Percentiles rank a stretch among this genome's conserved stretches.
phyloP scores from a whole-genome alignment of 2,797 vertebrate genomes.

The Eidolon dupreanum region DNA sequence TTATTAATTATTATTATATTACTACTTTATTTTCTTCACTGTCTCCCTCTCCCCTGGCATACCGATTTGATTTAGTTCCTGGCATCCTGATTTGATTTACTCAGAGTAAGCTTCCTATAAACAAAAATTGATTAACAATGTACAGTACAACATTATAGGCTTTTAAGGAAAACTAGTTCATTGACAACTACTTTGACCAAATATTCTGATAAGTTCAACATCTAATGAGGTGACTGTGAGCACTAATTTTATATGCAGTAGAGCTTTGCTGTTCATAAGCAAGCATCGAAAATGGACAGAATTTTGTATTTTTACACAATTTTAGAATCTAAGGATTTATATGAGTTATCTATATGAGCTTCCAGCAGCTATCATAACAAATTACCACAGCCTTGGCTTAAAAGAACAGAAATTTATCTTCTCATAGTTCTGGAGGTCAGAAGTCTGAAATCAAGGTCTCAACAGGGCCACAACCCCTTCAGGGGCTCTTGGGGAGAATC shows the following conservation, averaged over 20 bases:
- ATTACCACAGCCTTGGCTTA: not conserved
- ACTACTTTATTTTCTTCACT: not conserved
- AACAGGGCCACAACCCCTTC: accelerated
- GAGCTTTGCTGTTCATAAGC: not conserved
- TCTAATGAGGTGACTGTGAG: not conserved
- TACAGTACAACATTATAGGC: not conserved
- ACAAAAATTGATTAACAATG: not conserved
- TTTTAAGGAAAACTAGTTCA: not conserved
- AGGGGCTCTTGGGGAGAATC: not conserved
- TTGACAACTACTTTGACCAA: not conserved
- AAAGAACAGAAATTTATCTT: not conserved
- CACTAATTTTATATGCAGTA: not conserved
- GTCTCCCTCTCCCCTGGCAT: not conserved
- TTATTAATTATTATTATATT: not conserved
- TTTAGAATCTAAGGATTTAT: not conserved
- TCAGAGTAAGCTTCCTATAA: constrained; percentile 17
- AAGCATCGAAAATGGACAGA: not conserved
- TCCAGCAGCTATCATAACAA: not conserved
- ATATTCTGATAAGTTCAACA: not conserved
- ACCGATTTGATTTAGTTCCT: not conserved
- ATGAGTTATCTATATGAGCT: not conserved
- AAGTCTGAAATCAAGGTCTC: not conserved
- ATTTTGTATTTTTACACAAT: not conserved
- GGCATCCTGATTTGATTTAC: constrained; percentile 8
- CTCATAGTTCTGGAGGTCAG: not conserved